These are phyloP conservation scores for Ovis canadensis DNA, from an alignment of 2,113 vertebrate genomes.

Conservation along the genomic window DNA sequence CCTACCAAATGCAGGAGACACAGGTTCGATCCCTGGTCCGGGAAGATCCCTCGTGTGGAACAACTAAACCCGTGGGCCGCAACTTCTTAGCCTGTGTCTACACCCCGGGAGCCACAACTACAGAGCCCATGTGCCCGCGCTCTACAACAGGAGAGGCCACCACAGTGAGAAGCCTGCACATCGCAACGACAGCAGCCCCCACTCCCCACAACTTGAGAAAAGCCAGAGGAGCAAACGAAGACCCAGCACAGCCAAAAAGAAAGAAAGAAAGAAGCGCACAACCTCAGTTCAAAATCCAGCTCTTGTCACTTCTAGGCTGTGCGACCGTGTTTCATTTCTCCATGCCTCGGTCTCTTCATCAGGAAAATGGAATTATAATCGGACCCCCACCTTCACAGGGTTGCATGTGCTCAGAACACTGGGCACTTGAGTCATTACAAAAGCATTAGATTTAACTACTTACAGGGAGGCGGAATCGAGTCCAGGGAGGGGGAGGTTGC, in stretches of 20 bases:
- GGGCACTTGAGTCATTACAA: rapidly evolving
- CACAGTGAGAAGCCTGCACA: neutral
- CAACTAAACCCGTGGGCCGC: neutral
- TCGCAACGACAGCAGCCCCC: rapidly evolving
- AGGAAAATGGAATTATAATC: neutral
- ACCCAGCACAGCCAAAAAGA: neutral
- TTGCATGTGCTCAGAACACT: neutral
- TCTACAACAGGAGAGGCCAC: neutral
- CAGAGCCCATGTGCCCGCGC: neutral
- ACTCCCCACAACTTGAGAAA: neutral
- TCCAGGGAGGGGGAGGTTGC: rapidly evolving
- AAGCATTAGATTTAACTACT: neutral
- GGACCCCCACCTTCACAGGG: neutral
- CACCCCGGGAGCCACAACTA: neutral
- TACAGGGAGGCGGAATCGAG: neutral
- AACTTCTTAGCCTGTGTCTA: neutral
- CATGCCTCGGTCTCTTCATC: neutral
- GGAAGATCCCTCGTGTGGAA: neutral
- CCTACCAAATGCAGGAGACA: neutral
- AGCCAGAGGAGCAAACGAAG: neutral
- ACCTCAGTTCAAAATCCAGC: neutral
- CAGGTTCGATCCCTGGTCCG: neutral
- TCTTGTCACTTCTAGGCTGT: neutral
- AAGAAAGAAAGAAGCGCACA: neutral
- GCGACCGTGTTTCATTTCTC: neutral